Evolutionary conservation across 2,888 invertebrate genomes (phyloP).

Genomic region (Nycteola revayana): DNA sequence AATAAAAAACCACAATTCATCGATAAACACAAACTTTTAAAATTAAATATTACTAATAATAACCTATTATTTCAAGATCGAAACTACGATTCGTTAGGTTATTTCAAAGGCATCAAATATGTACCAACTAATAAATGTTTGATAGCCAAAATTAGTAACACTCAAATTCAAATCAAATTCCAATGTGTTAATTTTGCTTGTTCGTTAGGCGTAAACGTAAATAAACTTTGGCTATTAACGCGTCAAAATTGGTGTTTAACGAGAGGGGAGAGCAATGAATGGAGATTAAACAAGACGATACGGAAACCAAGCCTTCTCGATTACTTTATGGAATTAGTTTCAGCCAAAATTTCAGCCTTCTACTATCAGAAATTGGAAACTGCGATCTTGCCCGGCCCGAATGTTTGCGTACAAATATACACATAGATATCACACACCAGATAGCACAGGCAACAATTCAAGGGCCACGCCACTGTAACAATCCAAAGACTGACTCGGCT

Average conservation of each 20-base stretch:
- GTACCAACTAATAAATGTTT: too few species aligned
- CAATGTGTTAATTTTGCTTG: slow-evolving; percentile 57
- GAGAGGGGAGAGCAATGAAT: slow-evolving; percentile 68
- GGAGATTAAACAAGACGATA: slow-evolving; percentile 75
- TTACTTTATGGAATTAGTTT: slow-evolving; percentile 74
- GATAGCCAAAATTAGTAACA: slow-evolving; percentile 30
- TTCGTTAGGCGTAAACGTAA: slow-evolving; percentile 57
- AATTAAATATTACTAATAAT: too few species aligned
- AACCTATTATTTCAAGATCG: too few species aligned
- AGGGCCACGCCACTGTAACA: too few species aligned
- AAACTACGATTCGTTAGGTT: too few species aligned
- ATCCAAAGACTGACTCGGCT: too few species aligned
- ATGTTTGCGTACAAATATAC: slow-evolving; percentile 14
- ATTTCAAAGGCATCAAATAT: too few species aligned
- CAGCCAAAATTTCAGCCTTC: slow-evolving; percentile 37
- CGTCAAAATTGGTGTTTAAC: slow-evolving; percentile 74
- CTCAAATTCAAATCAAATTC: slow-evolving; percentile 48
- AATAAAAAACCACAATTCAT: too few species aligned
- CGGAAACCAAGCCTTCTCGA: slow-evolving; percentile 60
- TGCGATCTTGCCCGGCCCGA: slow-evolving; percentile 20
- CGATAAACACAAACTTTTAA: too few species aligned
- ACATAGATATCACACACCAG: too few species aligned
- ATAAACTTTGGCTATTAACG: slow-evolving; percentile 73
- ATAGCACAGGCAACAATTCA: too few species aligned
- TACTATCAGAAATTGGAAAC: slow-evolving; percentile 39